Conservation (phyloP, 1,140 invertebrate species). For the Dufourea novaeangliae region DNA sequence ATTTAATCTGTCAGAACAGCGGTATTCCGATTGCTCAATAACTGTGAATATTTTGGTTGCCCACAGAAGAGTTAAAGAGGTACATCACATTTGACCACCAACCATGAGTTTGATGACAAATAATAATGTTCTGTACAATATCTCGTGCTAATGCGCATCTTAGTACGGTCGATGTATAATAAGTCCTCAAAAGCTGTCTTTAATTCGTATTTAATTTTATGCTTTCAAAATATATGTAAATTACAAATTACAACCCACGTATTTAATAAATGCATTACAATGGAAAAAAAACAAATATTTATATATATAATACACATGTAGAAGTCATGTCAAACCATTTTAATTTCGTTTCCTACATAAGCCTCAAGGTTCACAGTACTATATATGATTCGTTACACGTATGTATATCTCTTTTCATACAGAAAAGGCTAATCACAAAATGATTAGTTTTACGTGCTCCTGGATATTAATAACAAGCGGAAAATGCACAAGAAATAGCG, state of each 20-base stretch:
- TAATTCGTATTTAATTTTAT: constrained; percentile 17
- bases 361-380: constrained; percentile 1
- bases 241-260: constrained; percentile 16
- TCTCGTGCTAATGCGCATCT: too few relatives aligned
- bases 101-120: too few relatives aligned
- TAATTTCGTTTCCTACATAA: constrained; percentile 4
- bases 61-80: too few relatives aligned
- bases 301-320: background rate
- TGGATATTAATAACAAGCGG: background rate
- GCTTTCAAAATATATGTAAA: constrained; percentile 12
- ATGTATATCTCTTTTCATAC: background rate
- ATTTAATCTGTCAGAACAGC: too few relatives aligned
- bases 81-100: too few relatives aligned
- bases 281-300: constrained; percentile 15
- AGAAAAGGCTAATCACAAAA: background rate
- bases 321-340: background rate
- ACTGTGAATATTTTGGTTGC: too few relatives aligned
- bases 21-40: too few relatives aligned
- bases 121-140: too few relatives aligned
- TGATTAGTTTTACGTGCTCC: background rate
- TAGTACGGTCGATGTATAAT: too few relatives aligned
- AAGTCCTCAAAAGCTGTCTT: background rate
- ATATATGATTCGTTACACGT: background rate
- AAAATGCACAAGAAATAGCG: background rate
- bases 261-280: constrained; percentile 27